Evolutionary conservation across 2,797 vertebrate species (phyloP), one percentile per base, ranked within the genome.

Genomic region (Paedocypris micromegethes): DNA sequence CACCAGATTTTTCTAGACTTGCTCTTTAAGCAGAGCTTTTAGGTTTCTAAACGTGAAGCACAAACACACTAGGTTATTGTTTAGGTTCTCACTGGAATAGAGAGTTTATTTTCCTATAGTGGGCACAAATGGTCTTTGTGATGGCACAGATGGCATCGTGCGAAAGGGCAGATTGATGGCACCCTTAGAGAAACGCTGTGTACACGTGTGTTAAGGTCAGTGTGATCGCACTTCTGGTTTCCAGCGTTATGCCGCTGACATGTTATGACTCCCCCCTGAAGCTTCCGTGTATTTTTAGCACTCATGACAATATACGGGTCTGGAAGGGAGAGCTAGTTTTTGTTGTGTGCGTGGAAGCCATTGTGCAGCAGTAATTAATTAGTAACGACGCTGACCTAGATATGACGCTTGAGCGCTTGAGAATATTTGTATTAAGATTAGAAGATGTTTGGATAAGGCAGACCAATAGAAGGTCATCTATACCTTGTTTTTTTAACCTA

Each of bases 341-440:
- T 66, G 62, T 64, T 58, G 42, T 58, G 50, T 9, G 3, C 38
- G 58, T 59, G 41, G 64, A 57, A 38, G 47, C 40, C 54, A 60
- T 78, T 77, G 79, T 80, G 78, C 86, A 84, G 81, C 69, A n/a
- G 71, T 75, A 81, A 85, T 88, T 85, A 86, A 88, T 90, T 85
- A 87, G 86, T 88, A 82, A 88, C 85, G 73, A 78, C 68, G 74
- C 64, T 85, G 86, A 86, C 86, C 88, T 85, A 89, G 82, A 87
- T 89, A 84, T 85, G 74, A 80, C 80, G 79, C 78, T 77, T 77
- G 77, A 64, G 51, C 37, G 72, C 72, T 82, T 67, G 66, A 83
- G 83, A 81, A 64, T 70, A 76, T 80, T 65, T 66, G 61, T 5
- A 75, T 40, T 40, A 52, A 47, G 40, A 58, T 46, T 50, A 42